A percentile compares a stretch with the other conserved stretches of the same genome.
Conservation (phyloP, 2,113 vertebrate species). For the Nanorana parkeri region DNA sequence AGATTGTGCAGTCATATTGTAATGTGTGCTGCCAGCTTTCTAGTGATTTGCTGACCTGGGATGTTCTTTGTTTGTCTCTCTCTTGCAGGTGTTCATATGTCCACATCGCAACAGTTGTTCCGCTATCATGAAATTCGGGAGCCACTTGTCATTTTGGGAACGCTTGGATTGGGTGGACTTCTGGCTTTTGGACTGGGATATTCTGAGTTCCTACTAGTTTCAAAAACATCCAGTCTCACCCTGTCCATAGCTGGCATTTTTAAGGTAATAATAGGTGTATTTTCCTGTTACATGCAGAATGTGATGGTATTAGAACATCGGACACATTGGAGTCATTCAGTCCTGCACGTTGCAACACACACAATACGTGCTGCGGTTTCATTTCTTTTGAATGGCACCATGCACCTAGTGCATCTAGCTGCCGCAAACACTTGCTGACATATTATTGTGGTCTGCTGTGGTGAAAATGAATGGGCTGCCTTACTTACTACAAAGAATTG, state of each 20-base stretch:
- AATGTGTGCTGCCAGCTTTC: too few relatives aligned
- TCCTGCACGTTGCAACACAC: too few relatives aligned
- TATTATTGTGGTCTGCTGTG: too few relatives aligned
- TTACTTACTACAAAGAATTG: too few relatives aligned
- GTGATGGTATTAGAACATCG: too few relatives aligned
- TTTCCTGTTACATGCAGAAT: not conserved
- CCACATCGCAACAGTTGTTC: constrained; percentile 86
- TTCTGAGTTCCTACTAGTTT: constrained; percentile 94
- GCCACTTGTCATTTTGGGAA: constrained; percentile 76
- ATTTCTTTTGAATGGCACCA: too few relatives aligned
- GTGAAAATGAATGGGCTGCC: too few relatives aligned
- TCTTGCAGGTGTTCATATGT: constrained; percentile 82
- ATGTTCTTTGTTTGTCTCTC: not conserved
- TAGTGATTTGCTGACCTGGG: not conserved
- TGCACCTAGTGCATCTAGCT: too few relatives aligned
- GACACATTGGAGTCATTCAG: too few relatives aligned
- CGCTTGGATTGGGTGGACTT: constrained; percentile 81
- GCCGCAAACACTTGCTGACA: too few relatives aligned
- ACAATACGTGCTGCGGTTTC: too few relatives aligned
- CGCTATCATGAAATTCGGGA: constrained; percentile 77
- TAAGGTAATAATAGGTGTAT: constrained; percentile 77
- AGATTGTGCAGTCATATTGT: too few relatives aligned
- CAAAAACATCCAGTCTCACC: constrained; percentile 91
- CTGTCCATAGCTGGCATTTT: constrained; percentile 94
- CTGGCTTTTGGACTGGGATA: constrained; percentile 94